Evolutionary conservation across 2,888 invertebrate species (phyloP), one percentile per base, ranked within the genome.

Genomic region (Lingula anatina): DNA sequence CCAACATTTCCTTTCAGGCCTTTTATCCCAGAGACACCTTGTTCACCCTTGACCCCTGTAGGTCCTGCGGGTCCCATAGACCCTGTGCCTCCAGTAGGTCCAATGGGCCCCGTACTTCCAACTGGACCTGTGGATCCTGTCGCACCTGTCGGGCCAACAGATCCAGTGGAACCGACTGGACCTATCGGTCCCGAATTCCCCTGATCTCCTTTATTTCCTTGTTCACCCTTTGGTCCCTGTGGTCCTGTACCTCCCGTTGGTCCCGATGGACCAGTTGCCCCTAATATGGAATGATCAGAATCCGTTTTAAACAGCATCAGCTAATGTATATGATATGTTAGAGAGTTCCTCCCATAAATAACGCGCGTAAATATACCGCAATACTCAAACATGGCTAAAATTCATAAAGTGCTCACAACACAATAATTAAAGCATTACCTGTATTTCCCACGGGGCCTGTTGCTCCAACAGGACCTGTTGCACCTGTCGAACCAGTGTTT

Each of bases 71-170:
- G 15, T 12, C 59, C 59, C 27, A 44, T 41, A 23, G 26, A 38
- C 23, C 65, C 70, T 44, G 43, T 24, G 12, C 28, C 44, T 20
- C 50, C 46, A 7, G 36, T 45, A 24, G 28, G 41, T 20, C 53
- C 53, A 15, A 24, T 23, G 20, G 46, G 44, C 1, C 56, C 56
- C 31, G 31, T 39, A 15, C 18, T 37, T 35, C 57, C 57, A 5
- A n/a, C n/a, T 5, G 35, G 23, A 2, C 57, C 57, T 28, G 40
- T 38, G n/a, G 18, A 12, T 18, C 56, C 56, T n/a, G 25, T 27
- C 18, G 42, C 51, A 15, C 55, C 50, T 7, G 15, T 28, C 12
- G n/a, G n/a, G n/a, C n/a, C n/a, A n/a, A n/a, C n/a, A n/a, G n/a
- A n/a, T n/a, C n/a, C n/a, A n/a, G n/a, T n/a, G n/a, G n/a, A n/a